These are phyloP conservation scores for Thamnaconus septentrionalis DNA, from an alignment of 2,113 vertebrate species.

Conservation along the genomic window DNA sequence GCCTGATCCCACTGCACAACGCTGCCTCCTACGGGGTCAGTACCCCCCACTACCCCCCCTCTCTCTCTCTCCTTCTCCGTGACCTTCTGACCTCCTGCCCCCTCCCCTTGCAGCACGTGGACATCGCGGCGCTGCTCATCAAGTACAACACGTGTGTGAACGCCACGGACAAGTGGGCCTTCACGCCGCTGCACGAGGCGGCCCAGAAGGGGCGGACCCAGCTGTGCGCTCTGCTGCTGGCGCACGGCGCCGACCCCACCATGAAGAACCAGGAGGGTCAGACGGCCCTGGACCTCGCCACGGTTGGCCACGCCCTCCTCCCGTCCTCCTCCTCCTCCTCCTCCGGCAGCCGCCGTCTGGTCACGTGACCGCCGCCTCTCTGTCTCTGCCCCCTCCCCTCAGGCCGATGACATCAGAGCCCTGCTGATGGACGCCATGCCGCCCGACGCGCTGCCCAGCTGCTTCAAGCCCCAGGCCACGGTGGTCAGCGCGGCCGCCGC, in stretches of 20 bases:
- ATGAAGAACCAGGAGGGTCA: constrained; percentile 86
- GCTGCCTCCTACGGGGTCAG: constrained; percentile 98
- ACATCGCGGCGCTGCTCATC: constrained; percentile 81
- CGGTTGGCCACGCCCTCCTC: constrained; percentile 60
- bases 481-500: constrained; percentile 95
- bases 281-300: constrained; percentile 81
- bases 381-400: neutral
- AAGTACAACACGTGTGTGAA: constrained; percentile 84
- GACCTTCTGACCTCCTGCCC: neutral
- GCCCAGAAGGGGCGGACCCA: constrained; percentile 83
- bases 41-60: neutral
- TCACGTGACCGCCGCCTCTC: neutral
- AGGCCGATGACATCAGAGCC: constrained; percentile 81
- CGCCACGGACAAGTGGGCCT: constrained; percentile 84
- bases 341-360: too few species aligned
- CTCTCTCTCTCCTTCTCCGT: neutral
- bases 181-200: constrained; percentile 81
- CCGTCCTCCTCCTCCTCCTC: neutral
- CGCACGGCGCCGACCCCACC: constrained; percentile 81
- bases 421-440: constrained; percentile 81
- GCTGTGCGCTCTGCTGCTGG: constrained; percentile 81
- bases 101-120: constrained; percentile 73
- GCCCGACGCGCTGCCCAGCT: constrained; percentile 77
- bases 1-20: constrained; percentile 97
- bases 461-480: constrained; percentile 87